These are phyloP conservation scores for Guaruba guarouba DNA, from an alignment of 2,113 vertebrate species.

Conservation along the genomic window DNA sequence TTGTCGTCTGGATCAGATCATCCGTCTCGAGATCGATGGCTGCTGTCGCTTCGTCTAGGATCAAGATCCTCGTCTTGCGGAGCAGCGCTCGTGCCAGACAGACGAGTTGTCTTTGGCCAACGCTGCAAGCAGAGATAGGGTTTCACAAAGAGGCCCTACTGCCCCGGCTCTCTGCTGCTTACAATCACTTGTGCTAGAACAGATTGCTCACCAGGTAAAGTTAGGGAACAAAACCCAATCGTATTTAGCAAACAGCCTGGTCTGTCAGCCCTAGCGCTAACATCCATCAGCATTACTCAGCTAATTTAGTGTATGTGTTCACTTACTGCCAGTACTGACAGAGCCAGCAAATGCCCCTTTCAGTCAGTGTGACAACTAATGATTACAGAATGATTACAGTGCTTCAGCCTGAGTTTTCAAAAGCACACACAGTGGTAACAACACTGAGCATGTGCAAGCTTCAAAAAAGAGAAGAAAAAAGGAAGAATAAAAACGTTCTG, in stretches of 20 bases:
- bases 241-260: not conserved
- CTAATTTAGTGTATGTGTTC: fast-evolving
- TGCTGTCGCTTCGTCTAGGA: conserved; percentile 94
- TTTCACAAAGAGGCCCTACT: not conserved
- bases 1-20: conserved; percentile 93
- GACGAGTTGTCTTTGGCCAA: conserved; percentile 93
- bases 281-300: not conserved
- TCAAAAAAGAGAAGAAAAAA: not conserved
- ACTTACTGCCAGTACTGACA: not conserved
- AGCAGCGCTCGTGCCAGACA: conserved; percentile 93
- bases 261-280: not conserved
- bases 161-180: not conserved
- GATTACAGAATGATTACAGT: not conserved
- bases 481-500: not conserved
- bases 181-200: not conserved
- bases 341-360: not conserved
- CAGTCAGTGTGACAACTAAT: not conserved
- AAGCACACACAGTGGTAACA: not conserved
- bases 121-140: conserved; percentile 58
- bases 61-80: conserved; percentile 88
- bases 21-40: conserved; percentile 95
- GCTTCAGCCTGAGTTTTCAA: not conserved
- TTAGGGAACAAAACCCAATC: not conserved
- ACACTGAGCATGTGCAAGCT: not conserved
- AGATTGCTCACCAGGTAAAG: fast-evolving